Evolutionary conservation across 2,888 invertebrate species (phyloP), one percentile per base, ranked within the genome.

Genomic region (Belgica antarctica): DNA sequence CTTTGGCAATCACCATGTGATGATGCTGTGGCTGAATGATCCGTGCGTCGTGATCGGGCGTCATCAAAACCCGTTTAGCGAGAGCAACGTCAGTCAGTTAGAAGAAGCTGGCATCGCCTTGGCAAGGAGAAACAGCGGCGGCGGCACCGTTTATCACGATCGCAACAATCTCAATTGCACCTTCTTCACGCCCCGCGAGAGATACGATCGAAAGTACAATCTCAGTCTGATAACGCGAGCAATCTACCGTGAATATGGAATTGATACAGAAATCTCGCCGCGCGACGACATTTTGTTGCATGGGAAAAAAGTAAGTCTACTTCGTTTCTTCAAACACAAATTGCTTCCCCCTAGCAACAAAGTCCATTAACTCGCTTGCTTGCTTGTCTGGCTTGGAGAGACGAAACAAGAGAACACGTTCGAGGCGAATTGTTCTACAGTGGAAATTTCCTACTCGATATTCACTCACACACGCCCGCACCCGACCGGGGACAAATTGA

Each of bases 141-240:
- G 99, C 72, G 98, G 97, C 25, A 90, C 96, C 2, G 96, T 99
- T 24, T 99, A 94, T 79, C 98, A 99, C 79, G 98, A 99, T 79
- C 81, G 85, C 73, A 96, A 96, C 71, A 96, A 96, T 81, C 82
- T 96, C 0, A 97, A 96, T 81, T 84, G 96, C 73, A 92, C 95
- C 0, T 95, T 98, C 79, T 91, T 99, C 76, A 91, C 94, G 10
- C 85, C 90, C 1, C 85, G 89, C 73, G 87, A 89, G 73, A 83
- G 87, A 71, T 96, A 97, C 78, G 87, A 94, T 78, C 84, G 97
- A 71, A 88, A 87, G 75, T 87, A 88, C 75, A 99, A 99, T 82
- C 82, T 99, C 76, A 88, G 92, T 75, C 84, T 96, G 65, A 87
- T 99, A 70, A 89, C 90, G 65, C 84, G 90, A 73, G 90, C 93